Evolutionary conservation across 1,140 invertebrate genomes (phyloP).

Genomic region (Bombus confusus): DNA sequence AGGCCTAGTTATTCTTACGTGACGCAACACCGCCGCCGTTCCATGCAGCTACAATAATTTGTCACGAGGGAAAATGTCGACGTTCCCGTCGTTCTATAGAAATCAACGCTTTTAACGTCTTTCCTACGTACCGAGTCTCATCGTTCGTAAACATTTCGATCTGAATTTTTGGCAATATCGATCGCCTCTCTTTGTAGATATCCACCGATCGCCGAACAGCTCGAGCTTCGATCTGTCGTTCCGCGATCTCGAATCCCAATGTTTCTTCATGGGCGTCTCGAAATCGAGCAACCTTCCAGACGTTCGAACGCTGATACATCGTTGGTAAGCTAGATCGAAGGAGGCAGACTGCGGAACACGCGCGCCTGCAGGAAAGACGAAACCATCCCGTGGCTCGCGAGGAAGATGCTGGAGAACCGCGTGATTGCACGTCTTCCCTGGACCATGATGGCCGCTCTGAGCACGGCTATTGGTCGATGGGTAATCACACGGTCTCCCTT

Average conservation of each 20-base stretch:
- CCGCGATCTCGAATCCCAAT: no score
- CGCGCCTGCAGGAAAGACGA: conserved; percentile 42
- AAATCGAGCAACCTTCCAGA: not conserved
- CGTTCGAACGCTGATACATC: not conserved
- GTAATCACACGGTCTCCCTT: conserved; percentile 71
- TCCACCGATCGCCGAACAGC: not conserved
- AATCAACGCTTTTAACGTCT: not conserved
- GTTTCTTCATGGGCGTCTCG: not conserved
- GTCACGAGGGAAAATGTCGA: not conserved
- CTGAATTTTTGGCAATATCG: not conserved
- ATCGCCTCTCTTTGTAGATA: not conserved
- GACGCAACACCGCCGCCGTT: not conserved
- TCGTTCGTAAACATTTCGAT: no score
- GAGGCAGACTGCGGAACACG: not conserved
- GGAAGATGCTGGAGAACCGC: conserved; percentile 62
- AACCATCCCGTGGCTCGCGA: conserved; percentile 49
- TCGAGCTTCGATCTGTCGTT: not conserved
- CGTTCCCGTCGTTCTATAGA: not conserved
- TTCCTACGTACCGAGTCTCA: fast-evolving
- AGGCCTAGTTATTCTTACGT: conserved; percentile 11
- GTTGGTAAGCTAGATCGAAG: conserved; percentile 15
- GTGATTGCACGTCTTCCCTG: conserved; percentile 75
- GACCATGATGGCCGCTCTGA: conserved; percentile 75
- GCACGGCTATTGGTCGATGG: conserved; percentile 73
- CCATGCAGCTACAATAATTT: not conserved